A percentile compares a stretch with the other conserved stretches of the same genome.
Evolutionary conservation across 2,888 invertebrate species (phyloP).

Genomic region (Phortica magna): DNA sequence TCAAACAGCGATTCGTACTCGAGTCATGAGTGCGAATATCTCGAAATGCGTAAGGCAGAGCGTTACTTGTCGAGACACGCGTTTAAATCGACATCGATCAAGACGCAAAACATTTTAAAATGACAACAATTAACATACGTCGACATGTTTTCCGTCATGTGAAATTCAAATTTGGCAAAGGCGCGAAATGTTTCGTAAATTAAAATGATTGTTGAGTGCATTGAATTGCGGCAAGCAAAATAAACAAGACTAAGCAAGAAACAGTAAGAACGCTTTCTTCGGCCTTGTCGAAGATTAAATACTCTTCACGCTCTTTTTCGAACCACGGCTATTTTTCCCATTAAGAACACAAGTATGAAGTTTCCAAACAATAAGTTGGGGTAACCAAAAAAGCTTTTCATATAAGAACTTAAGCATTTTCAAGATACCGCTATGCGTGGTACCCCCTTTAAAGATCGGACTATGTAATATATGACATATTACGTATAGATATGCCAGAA

Average conservation of each 20-base stretch:
- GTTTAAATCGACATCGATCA: slow-evolving; percentile 68
- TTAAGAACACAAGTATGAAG: too few species aligned
- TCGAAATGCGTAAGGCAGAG: slow-evolving; percentile 62
- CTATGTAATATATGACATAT: too few species aligned
- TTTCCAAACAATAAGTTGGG: too few species aligned
- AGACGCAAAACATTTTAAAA: slow-evolving; percentile 38
- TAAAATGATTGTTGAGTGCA: slow-evolving; percentile 37
- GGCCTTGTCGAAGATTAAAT: too few species aligned
- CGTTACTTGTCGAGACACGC: slow-evolving; percentile 14
- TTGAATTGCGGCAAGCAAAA: neutral
- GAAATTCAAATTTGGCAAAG: slow-evolving; percentile 1
- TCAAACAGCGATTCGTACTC: slow-evolving; percentile 39
- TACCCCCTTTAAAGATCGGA: too few species aligned
- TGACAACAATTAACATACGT: slow-evolving; percentile 1
- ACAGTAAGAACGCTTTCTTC: too few species aligned
- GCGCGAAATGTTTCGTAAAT: slow-evolving; percentile 49
- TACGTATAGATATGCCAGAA: too few species aligned
- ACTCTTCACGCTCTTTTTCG: too few species aligned
- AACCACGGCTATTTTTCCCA: too few species aligned
- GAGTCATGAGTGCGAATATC: slow-evolving; percentile 56
- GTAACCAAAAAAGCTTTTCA: too few species aligned
- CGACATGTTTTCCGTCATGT: neutral
- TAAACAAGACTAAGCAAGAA: neutral
- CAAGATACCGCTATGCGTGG: too few species aligned
- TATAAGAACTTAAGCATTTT: too few species aligned